Evolutionary conservation across 1,140 invertebrate genomes (phyloP).

Genomic region (Philopotamus ludificatus): DNA sequence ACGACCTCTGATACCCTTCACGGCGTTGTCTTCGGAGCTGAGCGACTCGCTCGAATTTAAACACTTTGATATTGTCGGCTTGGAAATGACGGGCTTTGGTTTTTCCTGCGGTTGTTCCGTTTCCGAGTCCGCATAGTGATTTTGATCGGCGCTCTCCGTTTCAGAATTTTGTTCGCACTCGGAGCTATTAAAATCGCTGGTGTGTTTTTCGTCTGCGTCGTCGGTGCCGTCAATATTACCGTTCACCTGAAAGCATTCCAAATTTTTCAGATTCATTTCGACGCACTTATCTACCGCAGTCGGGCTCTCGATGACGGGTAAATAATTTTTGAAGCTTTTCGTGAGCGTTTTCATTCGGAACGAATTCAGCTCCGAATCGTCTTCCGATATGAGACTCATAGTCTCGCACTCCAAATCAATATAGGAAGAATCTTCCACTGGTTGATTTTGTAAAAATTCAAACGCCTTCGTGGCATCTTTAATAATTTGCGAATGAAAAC

Average conservation of each 20-base stretch:
- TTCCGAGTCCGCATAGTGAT: conserved; percentile 48
- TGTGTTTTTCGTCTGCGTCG: conserved; percentile 43
- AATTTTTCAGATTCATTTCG: conserved; percentile 54
- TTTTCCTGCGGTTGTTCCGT: conserved; percentile 45
- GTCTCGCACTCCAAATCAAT: conserved; percentile 61
- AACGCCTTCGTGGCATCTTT: conserved; percentile 23
- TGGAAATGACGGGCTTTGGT: conserved; percentile 61
- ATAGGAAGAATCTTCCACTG: conserved; percentile 25
- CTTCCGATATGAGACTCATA: conserved; percentile 65
- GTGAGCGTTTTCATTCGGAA: conserved; percentile 53
- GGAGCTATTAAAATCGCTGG: conserved; percentile 48
- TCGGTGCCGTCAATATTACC: background rate
- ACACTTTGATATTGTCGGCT: conserved; percentile 53
- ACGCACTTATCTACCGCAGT: conserved; percentile 52
- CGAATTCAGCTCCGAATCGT: conserved; percentile 55
- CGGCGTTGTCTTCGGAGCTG: conserved; percentile 47
- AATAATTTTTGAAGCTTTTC: conserved; percentile 51
- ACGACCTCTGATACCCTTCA: conserved; percentile 73
- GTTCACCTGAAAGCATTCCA: conserved; percentile 25
- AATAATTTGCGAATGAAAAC: conserved; percentile 20
- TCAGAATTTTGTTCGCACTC: conserved; percentile 59
- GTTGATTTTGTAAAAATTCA: conserved; percentile 22
- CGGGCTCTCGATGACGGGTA: conserved; percentile 52
- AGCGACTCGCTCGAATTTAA: conserved; percentile 50
- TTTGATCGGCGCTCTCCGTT: conserved; percentile 44